Base-by-base conservation (phyloP, 2,797 vertebrate species). In the Notolabrus celidotus region DNA sequence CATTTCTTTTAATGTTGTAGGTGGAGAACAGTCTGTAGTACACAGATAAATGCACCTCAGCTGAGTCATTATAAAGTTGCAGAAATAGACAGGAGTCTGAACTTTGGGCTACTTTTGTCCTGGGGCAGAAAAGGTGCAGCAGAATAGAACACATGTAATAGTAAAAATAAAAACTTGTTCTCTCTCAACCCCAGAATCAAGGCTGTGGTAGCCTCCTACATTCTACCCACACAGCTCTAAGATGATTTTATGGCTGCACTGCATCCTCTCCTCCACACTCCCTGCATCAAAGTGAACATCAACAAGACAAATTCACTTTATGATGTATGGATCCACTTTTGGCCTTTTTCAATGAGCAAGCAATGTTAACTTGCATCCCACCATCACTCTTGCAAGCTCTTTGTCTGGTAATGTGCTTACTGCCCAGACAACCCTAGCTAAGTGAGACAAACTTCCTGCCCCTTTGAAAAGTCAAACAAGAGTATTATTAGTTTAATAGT, bases 181-280 rank as follows among this genome's bases (percentile, higher is more conserved):
- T 79, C 61, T 63, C 61, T 59, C 36, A 80, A 67, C 59, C 69
- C 57, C 33, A 79, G 67, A 83, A 68, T 65, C 67, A 59, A 81
- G 82, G 79, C 67, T 1, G 1, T 43, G 20, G 54, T 19, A 66
- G 39, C 85, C 66, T 83, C 86, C 83, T 60, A 86, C 86, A 25
- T 38, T 10, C 82, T 50, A 56, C 88, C 83, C 83, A 89, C 88
- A 72, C 85, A 68, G 78, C 68, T 67, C 50, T 69, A 70, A 74
- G 65, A 67, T 55, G 72, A 45, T 77, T 71, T 64, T 36, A 75
- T 78, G 78, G 57, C 80, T 59, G 67, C 19, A 5, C 69, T 55
- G 67, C 75, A 54, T 71, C 75, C 54, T 62, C 57, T 43, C 43
- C 42, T 42, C 72, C 34, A 67, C 66, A 52, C 54, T 54, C 27